Evolutionary conservation across 2,113 vertebrate species (phyloP).

Genomic region (Deroptyus accipitrinus): DNA sequence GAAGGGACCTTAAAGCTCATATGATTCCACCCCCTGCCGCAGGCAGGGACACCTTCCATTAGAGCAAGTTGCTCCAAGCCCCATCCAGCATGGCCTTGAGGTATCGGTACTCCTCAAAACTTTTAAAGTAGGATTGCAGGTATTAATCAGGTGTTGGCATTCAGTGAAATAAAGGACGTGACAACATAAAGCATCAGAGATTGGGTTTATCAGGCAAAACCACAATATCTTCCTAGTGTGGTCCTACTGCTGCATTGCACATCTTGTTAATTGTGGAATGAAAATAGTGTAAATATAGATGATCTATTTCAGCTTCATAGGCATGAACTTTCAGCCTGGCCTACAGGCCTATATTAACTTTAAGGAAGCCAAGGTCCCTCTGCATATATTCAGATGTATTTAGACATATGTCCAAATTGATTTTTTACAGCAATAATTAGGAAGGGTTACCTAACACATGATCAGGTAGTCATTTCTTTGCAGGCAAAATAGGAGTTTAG

Average conservation of each 20-base stretch:
- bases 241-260: not conserved
- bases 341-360: not conserved
- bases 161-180: not conserved
- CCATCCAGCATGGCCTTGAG: not conserved
- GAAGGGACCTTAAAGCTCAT: not conserved
- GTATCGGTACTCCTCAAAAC: not conserved
- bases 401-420: not conserved
- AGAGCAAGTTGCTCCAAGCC: not conserved
- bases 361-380: not conserved
- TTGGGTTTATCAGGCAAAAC: not conserved
- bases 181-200: not conserved
- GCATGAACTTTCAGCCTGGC: not conserved
- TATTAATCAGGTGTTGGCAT: not conserved
- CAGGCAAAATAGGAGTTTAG: not conserved
- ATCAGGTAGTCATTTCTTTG: not conserved
- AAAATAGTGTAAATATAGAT: not conserved
- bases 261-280: not conserved
- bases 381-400: not conserved
- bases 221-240: not conserved
- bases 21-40: not conserved
- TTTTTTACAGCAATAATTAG: not conserved
- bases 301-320: not conserved
- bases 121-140: not conserved
- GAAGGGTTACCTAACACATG: not conserved
- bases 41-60: not conserved